Base-by-base conservation (phyloP, 23 tunicate genomes). In the Aplidium turbinatum region DNA sequence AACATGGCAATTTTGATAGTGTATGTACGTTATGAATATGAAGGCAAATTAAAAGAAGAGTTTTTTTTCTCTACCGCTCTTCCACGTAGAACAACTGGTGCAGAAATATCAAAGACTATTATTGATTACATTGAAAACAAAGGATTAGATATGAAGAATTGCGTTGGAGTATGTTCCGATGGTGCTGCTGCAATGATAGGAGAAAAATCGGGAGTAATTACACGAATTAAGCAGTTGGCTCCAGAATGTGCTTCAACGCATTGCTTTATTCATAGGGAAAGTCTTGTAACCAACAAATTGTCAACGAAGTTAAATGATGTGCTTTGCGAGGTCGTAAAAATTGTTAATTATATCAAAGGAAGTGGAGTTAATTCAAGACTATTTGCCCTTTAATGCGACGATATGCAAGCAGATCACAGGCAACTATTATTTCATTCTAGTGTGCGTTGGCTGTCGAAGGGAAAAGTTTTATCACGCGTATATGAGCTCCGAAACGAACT, bases 221-320 rank as follows among this genome's bases (percentile, higher is more conserved):
- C 7, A 20, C 68, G 38, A 60, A 60, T 60, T 25, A 60, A 31
- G 38, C 36, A 60, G 35, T 60, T 60, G 35, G 35, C 68, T 60
- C 68, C 68, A 60, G 68, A 60, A 60, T 60, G 68, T 60, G 68
- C 36, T 60, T 60, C 68, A 60, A 60, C 68, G 35, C 68, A 60
- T 60, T 60, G 68, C 68, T 60, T 60, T 60, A 26, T 60, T 60
- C 6, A 60, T 30, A 60, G 68, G 68, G 38, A 60, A 60, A 60
- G 68, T 30, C 68, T 60, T 60, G n/a, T 38, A 25, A 60, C 68
- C 68, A 60, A 60, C 16, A 60, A 60, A 31, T 30, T 60, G 36
- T 25, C 68, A 60, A 60, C 36, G 20, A 60, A 60, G 68, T 60
- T 60, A 60, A 60, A 60, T 30, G 38, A 60, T 60, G 68, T 60